A percentile compares a stretch with the other conserved stretches of the same genome.
These are phyloP conservation scores for Callipepla californica DNA, from an alignment of 2,113 vertebrate species.

Conservation along the genomic window DNA sequence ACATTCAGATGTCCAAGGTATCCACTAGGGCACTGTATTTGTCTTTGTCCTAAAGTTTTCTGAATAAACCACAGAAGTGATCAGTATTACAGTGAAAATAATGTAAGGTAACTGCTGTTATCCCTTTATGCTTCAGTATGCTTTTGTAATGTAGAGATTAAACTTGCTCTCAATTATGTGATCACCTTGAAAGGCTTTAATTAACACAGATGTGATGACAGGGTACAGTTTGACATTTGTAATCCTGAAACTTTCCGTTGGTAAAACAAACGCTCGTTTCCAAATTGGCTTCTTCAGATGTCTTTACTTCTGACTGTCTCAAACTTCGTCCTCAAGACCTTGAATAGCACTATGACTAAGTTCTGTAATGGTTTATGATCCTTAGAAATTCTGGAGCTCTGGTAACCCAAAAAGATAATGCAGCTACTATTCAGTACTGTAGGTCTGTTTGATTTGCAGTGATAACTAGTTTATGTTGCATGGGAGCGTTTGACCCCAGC, in stretches of 20 bases:
- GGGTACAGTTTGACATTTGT: neutral
- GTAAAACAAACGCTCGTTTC: conserved; percentile 17
- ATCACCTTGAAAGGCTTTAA: conserved; percentile 31
- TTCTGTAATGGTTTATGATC: conserved; percentile 1
- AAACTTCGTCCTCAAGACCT: conserved; percentile 27
- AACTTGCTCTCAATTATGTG: neutral
- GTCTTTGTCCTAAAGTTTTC: neutral
- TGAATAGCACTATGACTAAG: conserved; percentile 6
- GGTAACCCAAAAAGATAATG: neutral
- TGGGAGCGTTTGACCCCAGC: neutral
- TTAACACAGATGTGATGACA: conserved; percentile 17
- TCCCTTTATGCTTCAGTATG: neutral
- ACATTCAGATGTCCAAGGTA: neutral
- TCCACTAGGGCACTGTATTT: neutral
- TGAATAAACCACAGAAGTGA: neutral
- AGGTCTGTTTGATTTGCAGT: neutral
- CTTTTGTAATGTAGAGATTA: conserved; percentile 19
- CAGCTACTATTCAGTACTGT: neutral
- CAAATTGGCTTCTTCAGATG: neutral
- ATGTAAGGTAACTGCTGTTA: neutral
- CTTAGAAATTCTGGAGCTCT: neutral
- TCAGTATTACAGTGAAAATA: neutral
- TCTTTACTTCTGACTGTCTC: neutral
- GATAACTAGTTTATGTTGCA: neutral
- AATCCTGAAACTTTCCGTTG: neutral